phyloP scores from a whole-genome alignment of 1,140 invertebrate genomes.

The Polyergus mexicanus region DNA sequence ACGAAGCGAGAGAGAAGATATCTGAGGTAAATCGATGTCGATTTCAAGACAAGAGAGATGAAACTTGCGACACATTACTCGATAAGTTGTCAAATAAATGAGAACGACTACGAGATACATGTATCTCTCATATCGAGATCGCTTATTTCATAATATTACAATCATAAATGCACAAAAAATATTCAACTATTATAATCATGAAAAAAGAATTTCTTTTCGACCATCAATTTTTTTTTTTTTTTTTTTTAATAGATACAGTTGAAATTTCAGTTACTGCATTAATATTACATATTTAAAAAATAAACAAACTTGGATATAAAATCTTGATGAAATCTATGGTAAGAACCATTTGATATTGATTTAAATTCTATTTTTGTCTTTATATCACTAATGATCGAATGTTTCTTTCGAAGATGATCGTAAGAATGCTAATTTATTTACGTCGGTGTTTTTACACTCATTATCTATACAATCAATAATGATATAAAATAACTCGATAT shows the following conservation, averaged over 20 bases:
- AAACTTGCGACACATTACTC: not conserved
- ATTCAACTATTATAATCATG: not conserved
- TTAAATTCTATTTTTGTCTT: no score
- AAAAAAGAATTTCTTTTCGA: not conserved
- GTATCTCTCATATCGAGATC: not conserved
- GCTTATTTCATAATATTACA: not conserved
- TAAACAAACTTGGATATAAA: not conserved
- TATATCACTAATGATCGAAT: not conserved
- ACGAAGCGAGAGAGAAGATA: not conserved
- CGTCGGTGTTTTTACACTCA: not conserved
- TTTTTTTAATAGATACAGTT: not conserved
- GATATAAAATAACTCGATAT: not conserved
- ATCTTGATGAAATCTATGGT: not conserved
- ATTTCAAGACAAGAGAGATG: not conserved
- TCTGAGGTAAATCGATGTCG: constrained; percentile 21
- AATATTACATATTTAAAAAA: not conserved
- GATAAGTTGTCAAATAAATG: not conserved
- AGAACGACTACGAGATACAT: not conserved
- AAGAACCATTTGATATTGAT: no score
- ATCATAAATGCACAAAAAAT: not conserved
- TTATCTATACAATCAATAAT: constrained; percentile 2
- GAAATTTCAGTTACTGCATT: not conserved
- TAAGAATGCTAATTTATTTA: not conserved
- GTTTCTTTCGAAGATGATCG: not conserved
- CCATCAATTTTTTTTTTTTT: not conserved